Percentiles rank a stretch among this genome's conserved stretches.
Evolutionary conservation across 2,888 invertebrate species (phyloP).

Genomic region (Eristalinus sepulchralis): DNA sequence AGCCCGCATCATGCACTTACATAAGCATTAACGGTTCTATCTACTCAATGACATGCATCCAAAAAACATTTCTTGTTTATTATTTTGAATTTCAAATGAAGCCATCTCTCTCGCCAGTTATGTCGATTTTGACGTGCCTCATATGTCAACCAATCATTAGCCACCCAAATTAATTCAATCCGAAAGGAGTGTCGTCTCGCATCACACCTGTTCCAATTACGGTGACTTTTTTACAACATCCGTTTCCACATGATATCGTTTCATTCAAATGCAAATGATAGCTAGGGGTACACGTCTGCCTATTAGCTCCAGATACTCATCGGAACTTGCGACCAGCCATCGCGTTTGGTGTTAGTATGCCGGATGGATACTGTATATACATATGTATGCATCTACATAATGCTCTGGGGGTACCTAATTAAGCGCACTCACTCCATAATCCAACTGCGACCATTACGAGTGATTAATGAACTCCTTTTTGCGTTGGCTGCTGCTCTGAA

Average conservation of each 20-base stretch:
- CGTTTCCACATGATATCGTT: conserved; percentile 46
- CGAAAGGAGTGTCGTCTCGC: not conserved
- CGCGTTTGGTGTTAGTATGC: conserved; percentile 47
- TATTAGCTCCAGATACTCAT: conserved; percentile 51
- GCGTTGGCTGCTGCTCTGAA: not conserved
- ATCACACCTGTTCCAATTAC: conserved; percentile 56
- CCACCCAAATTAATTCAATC: not conserved
- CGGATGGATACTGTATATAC: conserved; percentile 41
- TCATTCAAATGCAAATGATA: conserved; percentile 49
- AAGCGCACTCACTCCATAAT: conserved; percentile 70
- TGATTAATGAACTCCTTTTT: conserved; percentile 68
- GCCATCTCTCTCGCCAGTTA: not conserved
- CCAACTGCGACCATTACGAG: conserved; percentile 65
- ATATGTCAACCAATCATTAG: not conserved
- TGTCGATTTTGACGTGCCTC: not conserved
- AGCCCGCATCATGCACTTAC: not conserved
- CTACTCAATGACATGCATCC: not conserved
- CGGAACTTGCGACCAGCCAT: conserved; percentile 49
- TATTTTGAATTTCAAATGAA: not conserved
- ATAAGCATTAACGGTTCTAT: not conserved
- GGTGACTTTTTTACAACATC: conserved; percentile 52
- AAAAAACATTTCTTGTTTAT: not conserved
- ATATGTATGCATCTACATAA: not conserved
- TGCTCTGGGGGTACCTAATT: conserved; percentile 69
- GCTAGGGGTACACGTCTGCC: conserved; percentile 27